Percentiles rank a stretch among this genome's conserved stretches.
phyloP scores from a whole-genome alignment of 2,888 invertebrate species.

The Sipunculus nudus region DNA sequence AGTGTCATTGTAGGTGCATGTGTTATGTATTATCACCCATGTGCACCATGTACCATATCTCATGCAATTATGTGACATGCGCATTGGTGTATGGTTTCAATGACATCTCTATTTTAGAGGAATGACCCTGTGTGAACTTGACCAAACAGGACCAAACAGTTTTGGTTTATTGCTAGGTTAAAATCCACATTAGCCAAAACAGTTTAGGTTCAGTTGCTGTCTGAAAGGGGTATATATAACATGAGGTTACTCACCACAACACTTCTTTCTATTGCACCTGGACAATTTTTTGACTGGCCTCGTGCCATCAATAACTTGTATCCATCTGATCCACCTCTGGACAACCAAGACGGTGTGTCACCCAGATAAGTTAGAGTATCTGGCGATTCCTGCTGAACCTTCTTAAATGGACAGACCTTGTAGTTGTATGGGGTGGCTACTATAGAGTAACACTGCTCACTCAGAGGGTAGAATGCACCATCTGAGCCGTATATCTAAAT shows the following conservation, averaged over 20 bases:
- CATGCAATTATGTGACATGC: no score
- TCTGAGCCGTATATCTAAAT: constrained; percentile 54
- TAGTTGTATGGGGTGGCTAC: constrained; percentile 48
- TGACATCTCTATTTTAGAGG: no score
- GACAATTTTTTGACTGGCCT: constrained; percentile 51
- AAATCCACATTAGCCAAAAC: no score
- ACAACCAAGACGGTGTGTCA: constrained; percentile 41
- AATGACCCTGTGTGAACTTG: no score
- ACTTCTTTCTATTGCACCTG: constrained; percentile 41
- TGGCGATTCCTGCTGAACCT: constrained; percentile 18
- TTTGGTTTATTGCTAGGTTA: no score
- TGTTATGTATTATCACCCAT: no score
- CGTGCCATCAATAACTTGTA: constrained; percentile 50
- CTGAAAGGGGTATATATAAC: neutral
- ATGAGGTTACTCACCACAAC: constrained; percentile 45
- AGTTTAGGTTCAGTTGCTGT: no score
- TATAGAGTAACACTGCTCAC: constrained; percentile 46
- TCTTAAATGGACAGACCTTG: constrained; percentile 55
- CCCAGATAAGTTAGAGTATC: constrained; percentile 36
- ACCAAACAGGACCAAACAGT: no score
- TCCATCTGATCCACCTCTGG: constrained; percentile 30
- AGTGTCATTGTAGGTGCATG: no score
- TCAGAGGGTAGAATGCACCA: constrained; percentile 54
- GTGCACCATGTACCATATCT: no score
- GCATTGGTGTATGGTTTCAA: no score